Base-by-base conservation (phyloP, 1,140 invertebrate species). In the Drosophila grimshawi region DNA sequence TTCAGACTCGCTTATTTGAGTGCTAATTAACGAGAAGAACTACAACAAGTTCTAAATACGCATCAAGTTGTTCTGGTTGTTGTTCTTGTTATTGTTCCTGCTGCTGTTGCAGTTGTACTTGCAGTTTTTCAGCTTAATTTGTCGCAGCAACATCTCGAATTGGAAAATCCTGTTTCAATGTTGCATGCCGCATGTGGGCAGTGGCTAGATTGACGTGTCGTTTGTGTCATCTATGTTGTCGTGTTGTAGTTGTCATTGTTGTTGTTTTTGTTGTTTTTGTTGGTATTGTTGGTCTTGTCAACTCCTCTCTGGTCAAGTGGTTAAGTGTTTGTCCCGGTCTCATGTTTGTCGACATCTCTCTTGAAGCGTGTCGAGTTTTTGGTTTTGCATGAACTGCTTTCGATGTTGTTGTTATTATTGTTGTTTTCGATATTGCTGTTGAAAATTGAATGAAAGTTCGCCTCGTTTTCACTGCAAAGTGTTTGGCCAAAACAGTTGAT, bases 1-100 rank as follows among this genome's bases (percentile, higher is more conserved):
- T 43, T 11, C 29, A 29, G 51, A 57, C 53, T 57, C 67, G 72
- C 80, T 77, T 80, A 83, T 83, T 89, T 83, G 63, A 89, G 83
- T 80, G 85, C 85, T 88, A 88, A 88, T 88, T 88, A 88, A 89
- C 81, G 85, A 73, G 83, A 89, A 73, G 83, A 89, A 80, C 63
- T 80, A 77, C 83, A 80, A 83, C 80, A 52, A 86, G 83, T 83
- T 81, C 80, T 88, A 64, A 61, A 55, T 53, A 45, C 71, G 57
- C 64, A 72, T 60, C 65, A 59, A 67, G 32, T 43, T 49, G n/a
- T 32, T 49, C 59, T 62, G 11, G 52, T 57, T 56, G 8, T 19
- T 35, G 37, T 64, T 41, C 35, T 7, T 39, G 32, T 46, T 63
- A 29, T 27, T 29, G 43, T 39, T 48, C 32, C 7, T 52, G 46